Percentiles rank a stretch among this genome's conserved stretches.
Evolutionary conservation across 2,888 invertebrate species (phyloP).

Genomic region (Mycalesis mineus): DNA sequence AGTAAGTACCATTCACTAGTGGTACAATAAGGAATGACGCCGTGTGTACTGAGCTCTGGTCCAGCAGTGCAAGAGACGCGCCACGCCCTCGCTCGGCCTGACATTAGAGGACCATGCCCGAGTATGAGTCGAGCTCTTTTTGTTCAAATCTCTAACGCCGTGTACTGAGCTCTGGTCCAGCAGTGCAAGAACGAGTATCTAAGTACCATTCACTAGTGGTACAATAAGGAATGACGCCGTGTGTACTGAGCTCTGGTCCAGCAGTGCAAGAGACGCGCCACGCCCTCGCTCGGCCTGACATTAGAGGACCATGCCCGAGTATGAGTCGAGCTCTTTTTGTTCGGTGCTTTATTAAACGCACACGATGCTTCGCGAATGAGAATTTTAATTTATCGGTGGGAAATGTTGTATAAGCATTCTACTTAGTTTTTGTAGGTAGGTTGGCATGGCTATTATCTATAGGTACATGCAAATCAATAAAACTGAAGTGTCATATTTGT

Average conservation of each 20-base stretch:
- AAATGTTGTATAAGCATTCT: constrained; percentile 18
- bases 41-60: no score
- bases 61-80: constrained; percentile 37
- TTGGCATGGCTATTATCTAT: no score
- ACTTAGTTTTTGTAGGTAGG: not conserved
- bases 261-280: constrained; percentile 38
- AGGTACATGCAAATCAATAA: no score
- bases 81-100: constrained; percentile 37
- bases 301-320: constrained; percentile 28
- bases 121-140: constrained; percentile 17
- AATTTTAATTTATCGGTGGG: constrained; percentile 27
- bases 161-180: constrained; percentile 24
- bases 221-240: constrained; percentile 32
- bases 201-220: not conserved
- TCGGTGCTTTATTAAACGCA: constrained; percentile 27
- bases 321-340: constrained; percentile 17
- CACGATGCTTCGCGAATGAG: constrained; percentile 18
- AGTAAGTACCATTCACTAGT: not conserved
- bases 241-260: constrained; percentile 26
- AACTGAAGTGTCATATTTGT: no score
- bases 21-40: constrained; percentile 29
- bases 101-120: constrained; percentile 32
- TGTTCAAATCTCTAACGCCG: no score
- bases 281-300: constrained; percentile 38
- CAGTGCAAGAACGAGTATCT: constrained; percentile 41